Percentiles rank a stretch among this genome's conserved stretches.
Evolutionary conservation across 2,797 vertebrate genomes (phyloP).

Genomic region (Tapirus indicus): DNA sequence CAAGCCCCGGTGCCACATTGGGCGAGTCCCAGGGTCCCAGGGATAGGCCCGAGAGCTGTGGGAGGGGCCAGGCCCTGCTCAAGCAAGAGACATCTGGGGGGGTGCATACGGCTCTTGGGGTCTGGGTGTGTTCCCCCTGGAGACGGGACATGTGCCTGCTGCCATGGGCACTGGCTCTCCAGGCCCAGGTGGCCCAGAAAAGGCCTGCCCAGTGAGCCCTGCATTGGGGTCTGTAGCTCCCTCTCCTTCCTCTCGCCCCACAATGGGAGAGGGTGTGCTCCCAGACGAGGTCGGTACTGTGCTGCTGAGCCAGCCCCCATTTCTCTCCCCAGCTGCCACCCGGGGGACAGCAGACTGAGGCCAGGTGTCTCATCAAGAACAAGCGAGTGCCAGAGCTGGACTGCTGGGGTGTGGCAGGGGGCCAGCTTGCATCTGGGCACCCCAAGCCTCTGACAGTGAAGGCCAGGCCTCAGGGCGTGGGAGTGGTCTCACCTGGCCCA

Average conservation of each 20-base stretch:
- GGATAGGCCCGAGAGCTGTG: not conserved
- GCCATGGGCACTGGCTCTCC: fast-evolving
- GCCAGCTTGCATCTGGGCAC: fast-evolving
- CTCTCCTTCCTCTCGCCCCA: not conserved
- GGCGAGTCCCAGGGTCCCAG: not conserved
- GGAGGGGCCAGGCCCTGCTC: no score
- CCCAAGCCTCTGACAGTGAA: not conserved
- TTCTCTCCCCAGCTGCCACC: not conserved
- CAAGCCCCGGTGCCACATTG: fast-evolving
- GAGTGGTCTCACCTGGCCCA: not conserved
- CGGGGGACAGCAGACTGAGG: not conserved
- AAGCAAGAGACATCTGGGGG: not conserved
- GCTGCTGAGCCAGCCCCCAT: not conserved
- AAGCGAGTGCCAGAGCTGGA: not conserved
- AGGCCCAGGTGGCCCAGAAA: not conserved
- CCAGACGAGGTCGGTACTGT: not conserved
- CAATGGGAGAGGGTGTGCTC: fast-evolving
- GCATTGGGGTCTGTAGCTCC: not conserved
- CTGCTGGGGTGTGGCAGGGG: not conserved
- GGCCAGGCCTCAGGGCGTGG: not conserved
- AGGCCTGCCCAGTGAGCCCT: not conserved
- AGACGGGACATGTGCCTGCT: not conserved
- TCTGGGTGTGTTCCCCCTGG: not conserved
- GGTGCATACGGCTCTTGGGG: not conserved
- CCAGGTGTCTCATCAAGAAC: no score